A percentile compares a stretch with the other conserved stretches of the same genome.
phyloP scores from a whole-genome alignment of 1,140 invertebrate species.

The Meloidogyne exigua region DNA sequence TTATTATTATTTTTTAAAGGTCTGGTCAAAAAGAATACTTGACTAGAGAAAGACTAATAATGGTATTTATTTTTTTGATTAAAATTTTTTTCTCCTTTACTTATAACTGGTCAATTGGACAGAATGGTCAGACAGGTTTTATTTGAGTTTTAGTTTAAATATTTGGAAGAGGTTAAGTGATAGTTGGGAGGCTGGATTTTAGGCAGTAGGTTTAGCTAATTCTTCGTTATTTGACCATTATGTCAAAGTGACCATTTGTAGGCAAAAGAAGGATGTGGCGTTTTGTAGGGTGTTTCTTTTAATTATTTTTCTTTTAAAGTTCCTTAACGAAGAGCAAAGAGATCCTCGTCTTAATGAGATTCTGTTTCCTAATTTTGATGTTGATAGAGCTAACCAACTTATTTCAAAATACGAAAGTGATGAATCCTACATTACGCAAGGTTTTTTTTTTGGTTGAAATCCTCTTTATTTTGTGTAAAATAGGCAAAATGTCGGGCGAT shows the following conservation, averaged over 20 bases:
- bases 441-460: conserved; percentile 66
- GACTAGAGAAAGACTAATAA: conserved; percentile 74
- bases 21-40: conserved; percentile 64
- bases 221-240: too few relatives aligned
- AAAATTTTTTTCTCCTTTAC: too few relatives aligned
- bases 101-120: too few relatives aligned
- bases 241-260: too few relatives aligned
- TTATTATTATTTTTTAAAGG: conserved; percentile 68
- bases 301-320: not conserved
- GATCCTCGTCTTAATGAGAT: conserved; percentile 98
- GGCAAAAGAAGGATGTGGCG: too few relatives aligned
- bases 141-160: too few relatives aligned
- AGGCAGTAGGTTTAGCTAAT: too few relatives aligned
- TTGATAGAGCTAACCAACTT: conserved; percentile 86
- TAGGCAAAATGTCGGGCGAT: conserved; percentile 78
- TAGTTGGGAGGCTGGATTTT: too few relatives aligned
- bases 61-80: conserved; percentile 72
- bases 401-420: conserved; percentile 89
- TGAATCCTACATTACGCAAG: conserved; percentile 75
- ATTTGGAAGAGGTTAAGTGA: too few relatives aligned
- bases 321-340: conserved; percentile 86
- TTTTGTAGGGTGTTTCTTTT: too few relatives aligned
- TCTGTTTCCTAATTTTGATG: conserved; percentile 92
- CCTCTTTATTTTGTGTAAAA: not conserved
- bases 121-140: too few relatives aligned